Base-by-base conservation (phyloP, 2,888 invertebrate genomes). In the Psylliodes chrysocephalus region DNA sequence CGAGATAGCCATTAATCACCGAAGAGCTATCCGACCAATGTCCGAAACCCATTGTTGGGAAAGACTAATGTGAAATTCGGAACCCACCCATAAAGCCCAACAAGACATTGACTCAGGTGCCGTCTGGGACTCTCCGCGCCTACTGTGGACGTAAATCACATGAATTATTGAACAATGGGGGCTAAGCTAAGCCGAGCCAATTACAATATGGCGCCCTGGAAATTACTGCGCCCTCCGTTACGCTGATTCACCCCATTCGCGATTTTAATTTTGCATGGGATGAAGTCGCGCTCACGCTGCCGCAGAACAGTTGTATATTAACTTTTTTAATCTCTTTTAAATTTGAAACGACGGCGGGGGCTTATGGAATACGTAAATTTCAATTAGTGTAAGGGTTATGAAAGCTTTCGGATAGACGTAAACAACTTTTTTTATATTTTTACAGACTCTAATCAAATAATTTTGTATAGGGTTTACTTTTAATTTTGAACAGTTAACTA, bases 81-180 rank as follows among this genome's bases (percentile, higher is more conserved):
- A 73, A 73, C 77, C 77, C 75, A 77, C 73, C 75, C 77, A 69
- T 74, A 75, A 77, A 66, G 66, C 59, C 49, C 59, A 57, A 64
- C 56, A 63, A 69, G 57, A 62, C 64, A 57, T 63, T 64, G 57
- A 60, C 75, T 77, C 76, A 77, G 76, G 77, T 77, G 76, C 71
- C 66, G 68, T 71, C 70, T 72, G 69, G 71, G 73, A 67, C 69
- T 70, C 69, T 71, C 70, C 75, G 73, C 77, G 75, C 77, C 77
- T 76, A 76, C 76, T 74, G 44, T 17, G 73, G 70, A 61, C 66
- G 66, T 79, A 78, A 79, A 79, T 79, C 78, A 79, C 78, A 73
- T 80, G 79, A 76, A 79, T 79, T 80, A 79, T 80, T 77, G 79
- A 80, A 78, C 79, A 78, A 78, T 77, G 75, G 80, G 78, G 77